Conservation (phyloP, 2,113 vertebrate species). For the Myodes glareolus region DNA sequence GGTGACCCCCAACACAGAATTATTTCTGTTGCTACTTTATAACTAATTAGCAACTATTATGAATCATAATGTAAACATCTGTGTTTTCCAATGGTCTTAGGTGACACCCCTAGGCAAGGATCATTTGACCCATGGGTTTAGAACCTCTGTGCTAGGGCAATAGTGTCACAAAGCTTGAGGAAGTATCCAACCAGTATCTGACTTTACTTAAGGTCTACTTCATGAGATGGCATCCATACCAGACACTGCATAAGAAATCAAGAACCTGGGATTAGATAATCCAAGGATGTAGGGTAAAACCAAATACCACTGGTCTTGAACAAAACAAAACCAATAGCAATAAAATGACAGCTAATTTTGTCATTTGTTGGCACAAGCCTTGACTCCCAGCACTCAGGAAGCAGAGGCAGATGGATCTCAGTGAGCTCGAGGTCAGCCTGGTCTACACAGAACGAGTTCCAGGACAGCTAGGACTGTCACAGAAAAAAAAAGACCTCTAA, state of each 20-base stretch:
- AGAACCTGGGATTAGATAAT: no score
- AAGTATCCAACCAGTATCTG: not conserved
- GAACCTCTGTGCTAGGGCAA: not conserved
- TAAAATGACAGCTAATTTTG: not conserved
- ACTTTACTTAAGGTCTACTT: not conserved
- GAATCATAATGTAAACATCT: not conserved
- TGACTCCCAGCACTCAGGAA: not conserved
- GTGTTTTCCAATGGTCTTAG: not conserved
- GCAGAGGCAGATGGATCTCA: not conserved
- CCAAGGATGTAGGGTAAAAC: not conserved
- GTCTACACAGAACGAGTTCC: not conserved
- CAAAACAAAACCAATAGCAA: not conserved
- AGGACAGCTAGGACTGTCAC: not conserved
- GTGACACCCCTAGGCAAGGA: not conserved
- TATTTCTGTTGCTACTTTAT: not conserved
- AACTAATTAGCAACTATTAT: not conserved
- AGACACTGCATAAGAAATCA: not conserved
- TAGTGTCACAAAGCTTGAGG: not conserved
- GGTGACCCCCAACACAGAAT: not conserved
- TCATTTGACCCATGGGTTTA: not conserved
- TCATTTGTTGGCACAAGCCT: not conserved
- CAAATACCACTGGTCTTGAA: not conserved
- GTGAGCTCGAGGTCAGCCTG: not conserved
- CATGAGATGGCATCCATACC: not conserved
- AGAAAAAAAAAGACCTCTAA: not conserved